Base-by-base conservation (phyloP, 1,140 invertebrate genomes). In the Akabosia matsudoensis region DNA sequence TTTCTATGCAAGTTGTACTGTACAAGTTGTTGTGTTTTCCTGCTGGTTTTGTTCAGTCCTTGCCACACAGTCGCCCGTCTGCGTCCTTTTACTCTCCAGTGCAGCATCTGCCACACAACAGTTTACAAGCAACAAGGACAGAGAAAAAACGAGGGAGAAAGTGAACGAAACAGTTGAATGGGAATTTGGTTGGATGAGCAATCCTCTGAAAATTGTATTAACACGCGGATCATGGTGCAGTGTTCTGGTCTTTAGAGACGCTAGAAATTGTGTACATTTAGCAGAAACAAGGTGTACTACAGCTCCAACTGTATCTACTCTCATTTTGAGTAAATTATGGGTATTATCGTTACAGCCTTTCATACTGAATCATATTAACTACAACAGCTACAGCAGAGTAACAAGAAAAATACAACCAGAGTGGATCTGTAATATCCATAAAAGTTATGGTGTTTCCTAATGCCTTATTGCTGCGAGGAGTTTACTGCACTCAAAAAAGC, bases 121-220 rank as follows among this genome's bases (percentile, higher is more conserved):
- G 45, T 61, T 14, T 61, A 22, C n/a, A 24, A 61, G 54, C 14
- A 45, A 61, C 7, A 61, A 61, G 37, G 7, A 45, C 37, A 18
- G 37, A 22, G 24, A 61, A 61, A 61, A 22, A 61, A 22, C 7
- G 54, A 13, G 24, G 18, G 37, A 45, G 37, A 45, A 45, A 10
- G 37, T 45, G 37, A 45, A 45, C 7, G 7, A 45, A 56, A 56
- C 22, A 22, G n/a, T n/a, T 56, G 61, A 31, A 67, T 67, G 28
- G 28, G 31, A 67, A 67, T 67, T 28, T 67, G 61, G 61, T 31
- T 67, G 61, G 61, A 67, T 67, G 61, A 67, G 61, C 61, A 67
- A 67, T 30, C 30, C 61, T 67, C 26, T 67, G 61, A 67, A 67
- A 61, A 67, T 31, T 3, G 61, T 56, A 56, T 16, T 56, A 56